Conservation (phyloP, 2,888 invertebrate genomes). For the Chymomyza fuscimana region DNA sequence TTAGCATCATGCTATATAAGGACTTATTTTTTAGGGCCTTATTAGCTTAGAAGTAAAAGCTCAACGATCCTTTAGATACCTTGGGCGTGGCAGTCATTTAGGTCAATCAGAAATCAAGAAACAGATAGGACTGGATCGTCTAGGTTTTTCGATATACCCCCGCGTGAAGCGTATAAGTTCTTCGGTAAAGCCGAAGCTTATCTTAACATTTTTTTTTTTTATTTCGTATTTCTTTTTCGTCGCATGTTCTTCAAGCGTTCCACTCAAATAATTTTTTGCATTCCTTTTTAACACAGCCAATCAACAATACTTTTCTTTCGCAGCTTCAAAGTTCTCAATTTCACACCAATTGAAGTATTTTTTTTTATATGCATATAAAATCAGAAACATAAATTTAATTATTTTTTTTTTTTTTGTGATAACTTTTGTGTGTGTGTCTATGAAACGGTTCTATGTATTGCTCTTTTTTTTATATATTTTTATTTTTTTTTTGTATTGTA, state of each 20-base stretch:
- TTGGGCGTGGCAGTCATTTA: too few species aligned
- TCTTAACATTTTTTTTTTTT: background rate
- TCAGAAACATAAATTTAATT: background rate
- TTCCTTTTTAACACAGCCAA: constrained; percentile 62
- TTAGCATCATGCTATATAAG: too few species aligned
- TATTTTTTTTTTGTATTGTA: constrained; percentile 28
- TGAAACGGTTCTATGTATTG: constrained; percentile 18
- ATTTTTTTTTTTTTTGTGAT: constrained; percentile 23
- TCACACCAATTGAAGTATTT: too few species aligned
- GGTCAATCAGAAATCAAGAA: too few species aligned
- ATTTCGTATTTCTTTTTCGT: constrained; percentile 19
- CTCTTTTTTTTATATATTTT: constrained; percentile 11
- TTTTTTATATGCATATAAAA: constrained; percentile 21
- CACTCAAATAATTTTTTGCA: constrained; percentile 18
- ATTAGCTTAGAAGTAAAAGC: too few species aligned
- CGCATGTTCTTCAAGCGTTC: constrained; percentile 25
- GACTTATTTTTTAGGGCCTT: too few species aligned
- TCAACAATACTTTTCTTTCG: constrained; percentile 45
- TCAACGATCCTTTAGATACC: too few species aligned
- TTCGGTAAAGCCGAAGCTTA: background rate
- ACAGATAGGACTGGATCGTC: too few species aligned
- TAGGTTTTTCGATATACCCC: too few species aligned
- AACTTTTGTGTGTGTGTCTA: constrained; percentile 19
- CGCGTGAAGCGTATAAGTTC: background rate
- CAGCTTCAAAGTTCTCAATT: too few species aligned